Base-by-base conservation (phyloP, 1,140 invertebrate species). In the Drosophila rhopaloa region DNA sequence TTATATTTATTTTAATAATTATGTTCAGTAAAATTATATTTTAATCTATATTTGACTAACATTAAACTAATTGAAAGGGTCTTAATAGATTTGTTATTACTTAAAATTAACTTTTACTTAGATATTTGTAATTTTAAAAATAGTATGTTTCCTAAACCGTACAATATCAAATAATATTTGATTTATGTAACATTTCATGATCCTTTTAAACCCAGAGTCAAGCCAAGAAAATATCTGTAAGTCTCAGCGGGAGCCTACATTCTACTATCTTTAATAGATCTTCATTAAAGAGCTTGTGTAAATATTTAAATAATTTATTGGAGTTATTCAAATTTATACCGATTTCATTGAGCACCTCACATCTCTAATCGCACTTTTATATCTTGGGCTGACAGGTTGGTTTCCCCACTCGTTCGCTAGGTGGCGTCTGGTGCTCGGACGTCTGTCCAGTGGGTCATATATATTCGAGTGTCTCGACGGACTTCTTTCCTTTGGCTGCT, bases 341-440 rank as follows among this genome's bases (percentile, higher is more conserved):
- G 4, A 47, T 2, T 24, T 66, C 11, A 40, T 62, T 14, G n/a
- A 47, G 11, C 43, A 27, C 14, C 5, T 55, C 41, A 35, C 68
- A 72, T 71, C 66, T 71, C 48, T 79, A 71, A 71, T 72, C 76
- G 57, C 24, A 55, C 60, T 76, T 51, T 58, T 77, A 46, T 81
- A 61, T 89, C 35, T 84, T 55, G 65, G 73, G 50, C 70, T 90
- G 84, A 84, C 84, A 89, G 84, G 84, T 89, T 89, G 82, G 81
- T 66, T 66, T 65, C 63, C 75, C 77, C 71, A 53, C 65, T 65
- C 76, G 75, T 58, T 66, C 63, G 67, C 84, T 89, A 78, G 84
- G 77, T 84, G 84, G 80, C 85, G 84, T 89, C 83, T 89, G 48
- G 53, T 54, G 41, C n/a, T 44, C 16, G 47, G 48, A 60, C 73